Percentiles rank a stretch among this genome's conserved stretches.
These are phyloP conservation scores for Corythoichthys intestinalis DNA, from an alignment of 2,113 vertebrate genomes.

Conservation along the genomic window DNA sequence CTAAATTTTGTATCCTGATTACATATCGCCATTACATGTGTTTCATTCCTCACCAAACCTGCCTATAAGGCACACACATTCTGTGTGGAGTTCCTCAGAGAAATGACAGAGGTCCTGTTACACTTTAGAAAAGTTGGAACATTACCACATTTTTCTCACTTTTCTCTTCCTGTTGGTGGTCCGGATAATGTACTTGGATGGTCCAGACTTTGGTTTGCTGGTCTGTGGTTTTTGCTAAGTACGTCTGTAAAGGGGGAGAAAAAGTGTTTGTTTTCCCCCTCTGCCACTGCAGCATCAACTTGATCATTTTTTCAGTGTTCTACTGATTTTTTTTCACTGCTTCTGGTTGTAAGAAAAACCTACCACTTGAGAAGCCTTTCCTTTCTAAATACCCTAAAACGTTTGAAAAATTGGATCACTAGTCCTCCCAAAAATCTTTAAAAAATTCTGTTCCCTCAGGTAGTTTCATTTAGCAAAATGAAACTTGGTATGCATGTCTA, in stretches of 20 bases:
- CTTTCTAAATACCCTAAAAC: background rate
- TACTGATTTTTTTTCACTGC: constrained; percentile 30
- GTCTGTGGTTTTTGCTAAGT: constrained; percentile 58
- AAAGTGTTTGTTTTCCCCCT: constrained; percentile 4
- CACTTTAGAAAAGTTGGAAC: background rate
- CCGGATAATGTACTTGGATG: constrained; percentile 2
- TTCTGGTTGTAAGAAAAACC: background rate
- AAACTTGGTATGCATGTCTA: background rate
- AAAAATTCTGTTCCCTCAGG: background rate
- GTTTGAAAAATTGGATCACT: background rate
- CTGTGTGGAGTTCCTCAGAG: background rate
- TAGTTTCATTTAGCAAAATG: background rate
- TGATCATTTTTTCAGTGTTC: constrained; percentile 9
- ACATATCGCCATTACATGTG: too few species aligned
- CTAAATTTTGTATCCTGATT: too few species aligned
- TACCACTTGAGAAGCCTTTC: background rate
- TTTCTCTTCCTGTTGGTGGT: constrained; percentile 1
- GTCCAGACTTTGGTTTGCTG: constrained; percentile 46
- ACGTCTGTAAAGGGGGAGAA: constrained; percentile 48
- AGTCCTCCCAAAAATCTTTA: background rate
- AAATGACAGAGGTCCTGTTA: background rate
- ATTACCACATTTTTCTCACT: background rate
- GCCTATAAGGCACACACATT: background rate
- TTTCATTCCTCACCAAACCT: too few species aligned
- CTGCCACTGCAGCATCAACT: constrained; percentile 16